Evolutionary conservation across 2,113 vertebrate genomes (phyloP).

Genomic region (Chrysemys picta): DNA sequence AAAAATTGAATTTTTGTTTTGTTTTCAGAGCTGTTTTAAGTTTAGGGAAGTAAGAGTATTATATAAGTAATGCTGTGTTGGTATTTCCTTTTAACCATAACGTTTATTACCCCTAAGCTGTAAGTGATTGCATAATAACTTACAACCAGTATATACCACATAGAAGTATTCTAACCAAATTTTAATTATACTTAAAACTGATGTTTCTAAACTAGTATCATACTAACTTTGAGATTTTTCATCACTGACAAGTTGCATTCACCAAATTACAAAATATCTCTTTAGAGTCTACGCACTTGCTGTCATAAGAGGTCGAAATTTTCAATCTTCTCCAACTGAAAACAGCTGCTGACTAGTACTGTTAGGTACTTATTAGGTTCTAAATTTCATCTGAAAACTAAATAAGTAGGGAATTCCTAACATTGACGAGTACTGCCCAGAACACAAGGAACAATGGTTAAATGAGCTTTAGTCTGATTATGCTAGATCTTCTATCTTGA

Average conservation of each 20-base stretch:
- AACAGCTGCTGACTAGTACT: neutral
- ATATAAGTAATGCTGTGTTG: neutral
- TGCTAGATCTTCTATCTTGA: neutral
- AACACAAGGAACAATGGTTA: neutral
- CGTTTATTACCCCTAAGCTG: neutral
- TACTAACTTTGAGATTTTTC: neutral
- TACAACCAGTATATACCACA: neutral
- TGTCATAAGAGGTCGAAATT: neutral
- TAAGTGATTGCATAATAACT: neutral
- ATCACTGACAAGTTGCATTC: neutral
- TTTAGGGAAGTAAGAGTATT: neutral
- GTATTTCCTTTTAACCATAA: neutral
- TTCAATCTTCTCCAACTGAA: neutral
- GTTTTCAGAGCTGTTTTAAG: neutral
- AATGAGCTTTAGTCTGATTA: neutral
- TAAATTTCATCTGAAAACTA: neutral
- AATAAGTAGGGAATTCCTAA: slow-evolving; percentile 4
- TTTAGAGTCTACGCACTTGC: neutral
- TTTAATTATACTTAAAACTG: neutral
- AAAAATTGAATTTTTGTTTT: neutral
- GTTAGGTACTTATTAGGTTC: neutral
- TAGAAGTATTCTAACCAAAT: neutral
- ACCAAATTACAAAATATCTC: neutral
- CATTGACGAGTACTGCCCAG: neutral
- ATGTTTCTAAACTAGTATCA: fast-evolving